Evolutionary conservation across 1,140 invertebrate genomes (phyloP).

Genomic region (Rhizoglyphus robini): DNA sequence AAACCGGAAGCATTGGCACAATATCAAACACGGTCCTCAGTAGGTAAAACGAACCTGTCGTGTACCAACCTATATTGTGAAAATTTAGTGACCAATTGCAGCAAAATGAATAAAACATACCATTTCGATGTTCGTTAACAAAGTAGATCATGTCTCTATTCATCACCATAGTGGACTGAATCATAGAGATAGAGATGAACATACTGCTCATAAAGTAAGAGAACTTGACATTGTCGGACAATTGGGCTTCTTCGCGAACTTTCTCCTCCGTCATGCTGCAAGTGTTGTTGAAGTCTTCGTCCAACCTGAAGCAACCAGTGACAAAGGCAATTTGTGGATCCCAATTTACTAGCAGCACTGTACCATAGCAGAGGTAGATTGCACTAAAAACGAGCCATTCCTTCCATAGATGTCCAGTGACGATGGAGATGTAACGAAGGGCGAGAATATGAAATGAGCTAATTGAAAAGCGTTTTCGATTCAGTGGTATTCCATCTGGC

Average conservation of each 20-base stretch:
- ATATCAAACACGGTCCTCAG: not conserved
- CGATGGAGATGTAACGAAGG: not conserved
- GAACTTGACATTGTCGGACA: not conserved
- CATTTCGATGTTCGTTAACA: conserved; percentile 6
- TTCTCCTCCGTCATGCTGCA: not conserved
- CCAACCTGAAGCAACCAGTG: not conserved
- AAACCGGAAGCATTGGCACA: not conserved
- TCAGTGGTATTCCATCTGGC: not conserved
- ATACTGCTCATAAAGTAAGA: not conserved
- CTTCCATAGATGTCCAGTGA: not conserved
- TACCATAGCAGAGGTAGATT: not conserved
- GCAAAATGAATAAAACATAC: no score
- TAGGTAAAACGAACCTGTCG: not conserved
- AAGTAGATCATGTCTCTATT: no score
- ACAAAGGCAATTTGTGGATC: not conserved
- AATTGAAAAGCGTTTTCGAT: not conserved
- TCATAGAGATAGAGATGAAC: not conserved
- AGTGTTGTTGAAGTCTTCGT: not conserved
- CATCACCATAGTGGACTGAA: not conserved
- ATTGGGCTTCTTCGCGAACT: no score
- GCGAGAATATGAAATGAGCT: not conserved
- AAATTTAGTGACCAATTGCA: not conserved
- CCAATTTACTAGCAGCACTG: not conserved
- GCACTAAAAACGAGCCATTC: not conserved
- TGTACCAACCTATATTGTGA: conserved; percentile 8